Conservation (phyloP, 2,113 vertebrate species). For the Alectura lathami region DNA sequence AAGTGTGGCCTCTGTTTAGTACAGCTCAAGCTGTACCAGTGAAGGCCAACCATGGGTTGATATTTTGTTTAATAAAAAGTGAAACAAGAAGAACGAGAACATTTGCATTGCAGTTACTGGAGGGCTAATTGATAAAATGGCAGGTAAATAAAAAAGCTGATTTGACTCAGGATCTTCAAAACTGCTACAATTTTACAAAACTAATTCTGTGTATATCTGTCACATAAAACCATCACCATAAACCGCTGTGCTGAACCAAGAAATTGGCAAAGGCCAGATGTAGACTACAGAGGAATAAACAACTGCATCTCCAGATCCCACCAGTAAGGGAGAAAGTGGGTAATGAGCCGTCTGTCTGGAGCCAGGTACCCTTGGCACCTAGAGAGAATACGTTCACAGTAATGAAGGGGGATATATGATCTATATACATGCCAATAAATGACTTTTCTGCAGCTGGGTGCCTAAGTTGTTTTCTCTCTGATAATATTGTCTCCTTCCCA, state of each 20-base stretch:
- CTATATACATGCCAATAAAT: not conserved
- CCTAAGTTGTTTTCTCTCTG: not conserved
- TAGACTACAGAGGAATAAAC: not conserved
- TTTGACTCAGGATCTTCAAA: not conserved
- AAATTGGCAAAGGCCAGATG: not conserved
- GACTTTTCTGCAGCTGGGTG: not conserved
- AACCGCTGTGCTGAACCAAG: not conserved
- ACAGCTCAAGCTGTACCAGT: not conserved
- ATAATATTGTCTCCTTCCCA: not conserved
- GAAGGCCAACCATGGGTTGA: not conserved
- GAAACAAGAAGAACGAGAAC: not conserved
- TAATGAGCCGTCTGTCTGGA: not conserved
- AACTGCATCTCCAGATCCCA: not conserved
- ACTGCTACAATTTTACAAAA: not conserved
- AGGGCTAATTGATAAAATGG: not conserved
- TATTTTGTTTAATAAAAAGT: not conserved
- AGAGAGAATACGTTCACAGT: not conserved
- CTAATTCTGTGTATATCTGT: not conserved
- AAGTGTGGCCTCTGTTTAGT: not conserved
- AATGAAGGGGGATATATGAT: not conserved
- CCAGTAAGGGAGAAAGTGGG: not conserved
- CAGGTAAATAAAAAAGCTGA: not conserved
- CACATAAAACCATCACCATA: not conserved
- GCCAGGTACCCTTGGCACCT: not conserved
- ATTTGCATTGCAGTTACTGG: not conserved